These are phyloP conservation scores for Ptilodon capucinus DNA, from an alignment of 2,888 invertebrate species.

Conservation along the genomic window DNA sequence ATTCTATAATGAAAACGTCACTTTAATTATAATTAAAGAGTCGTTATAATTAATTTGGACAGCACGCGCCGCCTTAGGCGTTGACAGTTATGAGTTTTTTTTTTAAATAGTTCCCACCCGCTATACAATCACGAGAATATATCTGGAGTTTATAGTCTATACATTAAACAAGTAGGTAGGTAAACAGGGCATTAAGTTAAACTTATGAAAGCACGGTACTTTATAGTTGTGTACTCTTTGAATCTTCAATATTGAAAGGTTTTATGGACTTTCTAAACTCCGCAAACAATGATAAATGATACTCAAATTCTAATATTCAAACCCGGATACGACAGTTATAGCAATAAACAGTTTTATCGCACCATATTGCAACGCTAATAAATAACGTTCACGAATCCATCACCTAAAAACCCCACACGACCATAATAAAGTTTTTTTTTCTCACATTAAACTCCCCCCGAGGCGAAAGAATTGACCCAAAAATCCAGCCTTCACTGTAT, in stretches of 20 bases:
- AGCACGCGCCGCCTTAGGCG: conserved; percentile 55
- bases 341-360: conserved; percentile 23
- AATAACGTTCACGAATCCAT: conserved; percentile 38
- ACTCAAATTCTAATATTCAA: conserved; percentile 5
- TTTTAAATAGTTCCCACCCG: conserved; percentile 26
- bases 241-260: not conserved
- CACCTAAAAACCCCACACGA: conserved; percentile 31
- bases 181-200: not conserved
- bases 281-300: conserved; percentile 1
- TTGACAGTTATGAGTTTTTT: conserved; percentile 51
- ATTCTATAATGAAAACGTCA: conserved; percentile 56
- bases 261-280: conserved; percentile 15
- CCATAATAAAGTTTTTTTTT: conserved; percentile 49
- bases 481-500: conserved; percentile 56
- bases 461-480: conserved; percentile 53
- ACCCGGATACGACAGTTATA: conserved; percentile 4
- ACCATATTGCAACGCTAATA: conserved; percentile 34
- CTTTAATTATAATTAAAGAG: conserved; percentile 64
- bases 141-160: conserved; percentile 6
- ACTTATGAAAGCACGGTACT: not conserved
- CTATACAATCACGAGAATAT: conserved; percentile 3
- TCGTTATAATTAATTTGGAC: conserved; percentile 63
- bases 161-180: too few species aligned
- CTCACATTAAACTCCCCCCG: conserved; percentile 43
- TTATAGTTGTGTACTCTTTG: not conserved